These are phyloP conservation scores for Noctuana brunneofusca DNA, from an alignment of 2,888 invertebrate species.

Conservation along the genomic window DNA sequence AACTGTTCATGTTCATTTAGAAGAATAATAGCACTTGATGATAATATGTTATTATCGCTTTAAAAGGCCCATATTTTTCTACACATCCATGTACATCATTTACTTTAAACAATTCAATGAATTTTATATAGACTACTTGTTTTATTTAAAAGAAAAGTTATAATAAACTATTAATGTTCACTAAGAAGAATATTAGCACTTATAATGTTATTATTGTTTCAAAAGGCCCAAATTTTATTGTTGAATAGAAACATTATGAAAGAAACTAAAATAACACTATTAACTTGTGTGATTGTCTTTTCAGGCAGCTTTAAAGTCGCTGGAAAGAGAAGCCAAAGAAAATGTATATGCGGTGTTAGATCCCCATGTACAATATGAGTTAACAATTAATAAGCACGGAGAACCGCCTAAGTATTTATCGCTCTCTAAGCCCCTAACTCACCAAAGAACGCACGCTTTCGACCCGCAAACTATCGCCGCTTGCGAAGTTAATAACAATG, in stretches of 20 bases:
- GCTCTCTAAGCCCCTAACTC: conserved; percentile 77
- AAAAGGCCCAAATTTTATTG: too few species aligned
- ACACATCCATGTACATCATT: conserved; percentile 22
- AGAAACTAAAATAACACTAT: background rate
- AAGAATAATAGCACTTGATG: too few species aligned
- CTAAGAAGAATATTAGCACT: too few species aligned
- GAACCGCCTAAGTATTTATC: conserved; percentile 80
- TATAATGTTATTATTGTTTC: too few species aligned
- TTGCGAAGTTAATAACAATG: conserved; percentile 67
- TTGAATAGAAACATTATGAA: too few species aligned
- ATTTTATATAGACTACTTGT: background rate
- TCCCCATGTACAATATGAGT: conserved; percentile 81
- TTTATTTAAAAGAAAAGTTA: conserved; percentile 3
- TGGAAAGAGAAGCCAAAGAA: conserved; percentile 82
- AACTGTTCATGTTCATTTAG: background rate
- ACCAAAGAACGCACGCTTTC: conserved; percentile 77
- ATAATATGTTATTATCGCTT: too few species aligned
- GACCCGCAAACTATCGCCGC: conserved; percentile 59
- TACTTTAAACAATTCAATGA: background rate
- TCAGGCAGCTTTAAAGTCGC: conserved; percentile 75
- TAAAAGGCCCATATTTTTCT: too few species aligned
- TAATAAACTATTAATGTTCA: background rate
- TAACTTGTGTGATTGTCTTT: too few species aligned
- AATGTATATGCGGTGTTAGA: conserved; percentile 81
- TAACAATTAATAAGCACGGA: conserved; percentile 80